Evolutionary conservation across 2,888 invertebrate species (phyloP), one percentile per base, ranked within the genome.

Genomic region (Pardosa pseudoannulata): DNA sequence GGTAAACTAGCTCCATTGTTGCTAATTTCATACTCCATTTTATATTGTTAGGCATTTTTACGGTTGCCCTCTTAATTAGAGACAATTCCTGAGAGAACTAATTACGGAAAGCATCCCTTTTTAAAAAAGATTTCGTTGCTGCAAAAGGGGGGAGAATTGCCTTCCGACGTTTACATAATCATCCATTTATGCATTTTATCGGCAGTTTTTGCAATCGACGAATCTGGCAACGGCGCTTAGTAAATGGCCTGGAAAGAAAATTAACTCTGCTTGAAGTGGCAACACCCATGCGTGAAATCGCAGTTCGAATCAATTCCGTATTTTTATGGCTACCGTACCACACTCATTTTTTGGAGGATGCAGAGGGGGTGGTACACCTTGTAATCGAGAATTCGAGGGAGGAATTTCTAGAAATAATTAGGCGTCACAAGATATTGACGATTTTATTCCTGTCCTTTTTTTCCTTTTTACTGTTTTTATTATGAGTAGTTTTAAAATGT

Each of bases 221-320:
- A n/a, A 29, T 16, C 31, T 71, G 76, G 71, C 71, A 76, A 41
- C 74, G 41, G 46, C 70, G 16, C 70, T 23, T 27, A 13, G 71
- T 71, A n/a, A 76, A 76, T 82, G 76, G 75, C 19, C 32, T 46
- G 76, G 82, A 82, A 76, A 82, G 82, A 71, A 82, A 82, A 82
- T 82, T 82, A 82, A 76, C 70, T 71, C 70, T n/a, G 62, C 76
- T 41, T 70, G 46, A 71, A 82, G 46, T 76, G 75, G 75, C 82
- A 76, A 50, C 82, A 76, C 46, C 71, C 71, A 71, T 79, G 56
- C 56, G 56, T 56, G 70, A 72, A 79, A 79, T 68, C 50, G 79
- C 65, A 36, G 46, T 82, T 68, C 28, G 81, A 75, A 75, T 82
- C 75, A 68, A 82, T 82, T 56, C 67, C 67, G 62, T 46, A 70